Evolutionary conservation across 1,140 invertebrate species (phyloP).

Genomic region (Brachionus manjavacas): DNA sequence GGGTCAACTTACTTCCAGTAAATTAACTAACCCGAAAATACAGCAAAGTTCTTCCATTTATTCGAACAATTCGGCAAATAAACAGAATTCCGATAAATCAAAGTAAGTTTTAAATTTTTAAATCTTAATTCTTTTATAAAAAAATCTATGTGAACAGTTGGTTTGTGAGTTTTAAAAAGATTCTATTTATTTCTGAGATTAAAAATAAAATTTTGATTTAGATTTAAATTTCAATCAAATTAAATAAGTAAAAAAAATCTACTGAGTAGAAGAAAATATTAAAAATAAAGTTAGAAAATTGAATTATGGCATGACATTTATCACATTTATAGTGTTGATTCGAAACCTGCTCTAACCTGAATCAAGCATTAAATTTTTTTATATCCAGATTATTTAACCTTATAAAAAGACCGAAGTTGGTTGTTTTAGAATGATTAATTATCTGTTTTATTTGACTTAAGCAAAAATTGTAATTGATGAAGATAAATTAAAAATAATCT

Average conservation of each 20-base stretch:
- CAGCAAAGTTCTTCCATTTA: neutral
- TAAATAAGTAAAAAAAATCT: too few relatives aligned
- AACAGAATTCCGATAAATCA: neutral
- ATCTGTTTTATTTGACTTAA: neutral
- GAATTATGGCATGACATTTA: too few relatives aligned
- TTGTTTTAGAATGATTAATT: neutral
- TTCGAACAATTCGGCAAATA: neutral
- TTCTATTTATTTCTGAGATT: too few relatives aligned
- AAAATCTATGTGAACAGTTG: neutral
- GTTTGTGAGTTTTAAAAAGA: neutral
- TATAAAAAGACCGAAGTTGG: neutral
- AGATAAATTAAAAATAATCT: neutral
- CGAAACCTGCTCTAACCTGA: neutral
- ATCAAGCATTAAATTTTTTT: neutral
- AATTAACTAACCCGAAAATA: neutral
- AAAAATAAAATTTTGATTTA: too few relatives aligned
- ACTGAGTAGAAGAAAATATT: neutral
- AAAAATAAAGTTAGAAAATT: too few relatives aligned
- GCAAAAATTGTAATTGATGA: neutral
- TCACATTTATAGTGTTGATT: too few relatives aligned
- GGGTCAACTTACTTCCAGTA: neutral
- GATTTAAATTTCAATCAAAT: too few relatives aligned
- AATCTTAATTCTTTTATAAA: neutral
- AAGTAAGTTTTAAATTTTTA: neutral
- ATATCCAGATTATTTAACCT: too few relatives aligned